Evolutionary conservation across 2,888 invertebrate species (phyloP), one percentile per base, ranked within the genome.

Genomic region (Papilio elwesi): DNA sequence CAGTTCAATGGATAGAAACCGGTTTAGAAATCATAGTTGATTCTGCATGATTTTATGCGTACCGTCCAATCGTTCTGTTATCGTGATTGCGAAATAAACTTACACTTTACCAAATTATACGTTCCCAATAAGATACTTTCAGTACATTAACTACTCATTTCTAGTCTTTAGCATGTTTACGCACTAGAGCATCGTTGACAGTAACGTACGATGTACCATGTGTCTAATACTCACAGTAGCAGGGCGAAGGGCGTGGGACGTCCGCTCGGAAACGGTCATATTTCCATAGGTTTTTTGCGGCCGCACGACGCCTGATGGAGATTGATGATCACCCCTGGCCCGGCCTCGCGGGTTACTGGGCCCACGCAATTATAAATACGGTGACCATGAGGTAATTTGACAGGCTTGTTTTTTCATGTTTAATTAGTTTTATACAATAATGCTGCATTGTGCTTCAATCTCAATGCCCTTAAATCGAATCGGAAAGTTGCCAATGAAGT

Each of bases 301-400:
- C 83, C 83, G 81, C 67, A 51, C 84, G 83, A 83, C 83, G 83
- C 79, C 85, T 91, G 92, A 93, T 93, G 90, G 90, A 92, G 93
- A 93, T 93, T 93, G 93, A 93, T 93, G 92, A 92, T 83, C 80
- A 82, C 82, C 74, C 82, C 80, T 78, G 84, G 82, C 77, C 75
- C 74, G 57, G 76, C 78, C 79, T 68, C 76, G 78, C 86, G 86
- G 87, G 87, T 87, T 89, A 88, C 87, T 86, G 89, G 83, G 89
- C 89, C 87, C 85, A 85, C 87, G 85, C 90, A 90, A 89, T 90
- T 91, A 91, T 85, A 81, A 12, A 59, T 15, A 52, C 51, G 47
- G 64, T 68, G 6, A 64, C 73, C 68, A 73, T n/a, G 16, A 43
- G 6, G 26, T 7, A n/a, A 16, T 16, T 26, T 13, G 43, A 43